Evolutionary conservation across 2,888 invertebrate genomes (phyloP).

Genomic region (Penaeus monodon): DNA sequence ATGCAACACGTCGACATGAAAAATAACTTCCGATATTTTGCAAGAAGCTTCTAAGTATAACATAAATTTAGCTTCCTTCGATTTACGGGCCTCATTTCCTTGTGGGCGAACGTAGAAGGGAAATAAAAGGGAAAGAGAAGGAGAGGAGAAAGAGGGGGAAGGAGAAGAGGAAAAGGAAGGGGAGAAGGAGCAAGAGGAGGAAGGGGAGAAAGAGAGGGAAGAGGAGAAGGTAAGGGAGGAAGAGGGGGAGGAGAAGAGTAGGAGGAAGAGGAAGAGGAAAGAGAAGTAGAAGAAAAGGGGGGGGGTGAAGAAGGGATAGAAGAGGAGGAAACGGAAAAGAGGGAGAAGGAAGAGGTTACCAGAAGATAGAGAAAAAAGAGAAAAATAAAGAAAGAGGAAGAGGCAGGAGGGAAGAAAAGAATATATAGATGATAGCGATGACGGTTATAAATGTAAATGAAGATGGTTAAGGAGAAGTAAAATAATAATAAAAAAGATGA

Average conservation of each 20-base stretch:
- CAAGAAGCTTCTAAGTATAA: too few species aligned
- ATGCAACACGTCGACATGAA: too few species aligned
- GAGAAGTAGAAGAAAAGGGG: background rate
- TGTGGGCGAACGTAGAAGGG: too few species aligned
- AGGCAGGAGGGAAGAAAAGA: background rate
- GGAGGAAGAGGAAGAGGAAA: background rate
- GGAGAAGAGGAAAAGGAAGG: background rate
- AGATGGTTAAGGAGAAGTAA: constrained; percentile 2
- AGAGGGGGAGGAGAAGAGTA: too few species aligned
- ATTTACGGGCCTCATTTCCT: too few species aligned
- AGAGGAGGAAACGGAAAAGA: background rate
- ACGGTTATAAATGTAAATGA: background rate
- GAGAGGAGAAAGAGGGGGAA: background rate
- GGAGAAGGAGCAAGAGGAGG: too few species aligned
- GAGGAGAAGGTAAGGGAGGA: too few species aligned
- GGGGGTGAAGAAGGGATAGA: background rate
- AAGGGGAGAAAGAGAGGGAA: too few species aligned
- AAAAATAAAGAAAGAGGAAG: background rate
- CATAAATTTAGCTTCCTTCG: too few species aligned
- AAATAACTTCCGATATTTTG: too few species aligned
- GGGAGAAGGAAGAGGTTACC: background rate
- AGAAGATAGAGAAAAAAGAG: background rate
- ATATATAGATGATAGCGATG: background rate
- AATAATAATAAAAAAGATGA: too few species aligned
- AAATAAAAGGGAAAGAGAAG: background rate